A percentile compares a stretch with the other conserved stretches of the same genome.
Conservation (phyloP, 2,113 vertebrate genomes). For the Climacteris rufus region DNA sequence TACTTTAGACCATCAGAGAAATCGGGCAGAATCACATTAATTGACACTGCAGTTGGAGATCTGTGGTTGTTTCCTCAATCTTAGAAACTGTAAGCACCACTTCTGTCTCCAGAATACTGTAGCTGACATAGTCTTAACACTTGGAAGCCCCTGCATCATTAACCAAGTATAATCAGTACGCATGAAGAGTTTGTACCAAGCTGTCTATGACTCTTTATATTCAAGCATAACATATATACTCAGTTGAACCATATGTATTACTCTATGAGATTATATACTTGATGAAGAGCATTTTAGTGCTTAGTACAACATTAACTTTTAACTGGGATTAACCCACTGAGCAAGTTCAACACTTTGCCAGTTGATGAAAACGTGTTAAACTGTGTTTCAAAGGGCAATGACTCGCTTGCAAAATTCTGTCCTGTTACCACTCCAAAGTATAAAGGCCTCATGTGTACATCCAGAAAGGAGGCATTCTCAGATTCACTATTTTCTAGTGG, state of each 20-base stretch:
- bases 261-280: slow-evolving; percentile 52
- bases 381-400: slow-evolving; percentile 59
- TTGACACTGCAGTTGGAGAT: slow-evolving; percentile 33
- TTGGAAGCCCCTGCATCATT: slow-evolving; percentile 45
- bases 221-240: slow-evolving; percentile 56
- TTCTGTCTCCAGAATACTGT: slow-evolving; percentile 34
- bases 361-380: slow-evolving; percentile 46
- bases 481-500: slow-evolving; percentile 73
- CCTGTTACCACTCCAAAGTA: slow-evolving; percentile 50
- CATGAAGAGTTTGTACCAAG: slow-evolving; percentile 69
- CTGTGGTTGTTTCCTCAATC: slow-evolving; percentile 49
- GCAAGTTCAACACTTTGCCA: slow-evolving; percentile 35
- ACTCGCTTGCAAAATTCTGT: slow-evolving; percentile 60
- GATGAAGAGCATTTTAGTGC: slow-evolving; percentile 61
- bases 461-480: slow-evolving; percentile 68
- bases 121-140: slow-evolving; percentile 5
- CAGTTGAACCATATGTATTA: slow-evolving; percentile 48
- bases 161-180: slow-evolving; percentile 61
- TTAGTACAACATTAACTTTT: slow-evolving; percentile 42
- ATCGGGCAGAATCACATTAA: slow-evolving; percentile 23
- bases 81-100: slow-evolving; percentile 11
- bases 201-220: slow-evolving; percentile 60
- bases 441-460: slow-evolving; percentile 51
- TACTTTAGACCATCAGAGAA: slow-evolving; percentile 44
- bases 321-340: slow-evolving; percentile 33